These are phyloP conservation scores for Xylophagus ater DNA, from an alignment of 2,888 invertebrate genomes.

Conservation along the genomic window DNA sequence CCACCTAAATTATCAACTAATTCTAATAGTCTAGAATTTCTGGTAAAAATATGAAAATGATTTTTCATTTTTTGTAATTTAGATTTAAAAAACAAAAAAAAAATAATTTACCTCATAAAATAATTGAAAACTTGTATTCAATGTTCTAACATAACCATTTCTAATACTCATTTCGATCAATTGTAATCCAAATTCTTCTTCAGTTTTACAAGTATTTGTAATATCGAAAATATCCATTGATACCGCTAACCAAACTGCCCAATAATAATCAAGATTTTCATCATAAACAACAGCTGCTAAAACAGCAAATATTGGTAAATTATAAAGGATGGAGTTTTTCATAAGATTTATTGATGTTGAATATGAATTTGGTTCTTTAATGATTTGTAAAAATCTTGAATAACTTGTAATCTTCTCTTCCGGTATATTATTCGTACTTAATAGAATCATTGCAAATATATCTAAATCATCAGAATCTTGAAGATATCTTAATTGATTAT, in stretches of 20 bases:
- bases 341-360: constrained; percentile 29
- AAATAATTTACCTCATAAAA: constrained; percentile 54
- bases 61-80: no score
- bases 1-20: no score
- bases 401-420: constrained; percentile 21
- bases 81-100: constrained; percentile 34
- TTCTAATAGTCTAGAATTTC: no score
- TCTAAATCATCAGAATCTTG: constrained; percentile 25
- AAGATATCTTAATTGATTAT: constrained; percentile 22
- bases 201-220: constrained; percentile 18
- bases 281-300: constrained; percentile 28
- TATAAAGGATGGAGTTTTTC: constrained; percentile 25
- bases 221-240: constrained; percentile 23
- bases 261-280: constrained; percentile 30
- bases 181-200: constrained; percentile 24
- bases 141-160: constrained; percentile 46
- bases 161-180: constrained; percentile 35
- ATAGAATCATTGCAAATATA: constrained; percentile 33
- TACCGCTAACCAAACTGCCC: constrained; percentile 34
- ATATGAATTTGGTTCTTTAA: constrained; percentile 24
- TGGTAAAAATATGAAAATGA: no score
- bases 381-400: constrained; percentile 25
- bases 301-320: constrained; percentile 31
- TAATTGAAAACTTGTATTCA: constrained; percentile 55
- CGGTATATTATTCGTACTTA: constrained; percentile 27